phyloP scores from a whole-genome alignment of 2,888 invertebrate genomes.

The Hirtodrosophila cameraria region DNA sequence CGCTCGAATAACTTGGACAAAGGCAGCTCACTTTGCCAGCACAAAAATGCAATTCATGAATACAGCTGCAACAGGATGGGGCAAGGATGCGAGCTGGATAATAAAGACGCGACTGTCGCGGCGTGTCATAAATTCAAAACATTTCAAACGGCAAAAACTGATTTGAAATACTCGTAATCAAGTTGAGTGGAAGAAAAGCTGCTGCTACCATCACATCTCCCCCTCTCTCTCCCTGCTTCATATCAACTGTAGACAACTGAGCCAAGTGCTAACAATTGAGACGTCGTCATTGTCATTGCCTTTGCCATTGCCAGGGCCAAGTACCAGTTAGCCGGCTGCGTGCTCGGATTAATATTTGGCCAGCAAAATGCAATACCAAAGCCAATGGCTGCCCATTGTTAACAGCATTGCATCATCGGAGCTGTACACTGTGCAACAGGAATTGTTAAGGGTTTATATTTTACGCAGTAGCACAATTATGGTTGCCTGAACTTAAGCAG shows the following conservation, averaged over 20 bases:
- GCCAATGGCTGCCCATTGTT: neutral
- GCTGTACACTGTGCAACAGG: neutral
- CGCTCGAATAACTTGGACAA: slow-evolving; percentile 66
- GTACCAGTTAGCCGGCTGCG: slow-evolving; percentile 15
- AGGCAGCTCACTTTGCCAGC: slow-evolving; percentile 45
- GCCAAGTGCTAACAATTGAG: slow-evolving; percentile 60
- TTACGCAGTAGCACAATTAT: slow-evolving; percentile 44
- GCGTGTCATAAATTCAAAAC: slow-evolving; percentile 72
- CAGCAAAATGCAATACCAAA: neutral
- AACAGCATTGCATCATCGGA: slow-evolving; percentile 3
- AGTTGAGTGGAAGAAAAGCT: slow-evolving; percentile 43
- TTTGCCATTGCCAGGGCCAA: slow-evolving; percentile 5
- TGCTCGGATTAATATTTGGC: slow-evolving; percentile 37
- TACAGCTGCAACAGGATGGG: slow-evolving; percentile 11
- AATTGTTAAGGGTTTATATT: neutral
- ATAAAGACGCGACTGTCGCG: slow-evolving; percentile 64
- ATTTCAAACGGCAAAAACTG: slow-evolving; percentile 59
- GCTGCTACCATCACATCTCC: slow-evolving; percentile 14
- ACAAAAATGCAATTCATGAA: slow-evolving; percentile 41
- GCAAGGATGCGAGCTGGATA: slow-evolving; percentile 17
- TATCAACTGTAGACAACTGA: slow-evolving; percentile 12
- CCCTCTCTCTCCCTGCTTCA: neutral
- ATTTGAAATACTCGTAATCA: slow-evolving; percentile 65
- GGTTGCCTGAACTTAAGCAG: slow-evolving; percentile 58
- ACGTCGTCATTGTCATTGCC: slow-evolving; percentile 55